phyloP scores from a whole-genome alignment of 2,113 vertebrate species.

The Lanius collurio region DNA sequence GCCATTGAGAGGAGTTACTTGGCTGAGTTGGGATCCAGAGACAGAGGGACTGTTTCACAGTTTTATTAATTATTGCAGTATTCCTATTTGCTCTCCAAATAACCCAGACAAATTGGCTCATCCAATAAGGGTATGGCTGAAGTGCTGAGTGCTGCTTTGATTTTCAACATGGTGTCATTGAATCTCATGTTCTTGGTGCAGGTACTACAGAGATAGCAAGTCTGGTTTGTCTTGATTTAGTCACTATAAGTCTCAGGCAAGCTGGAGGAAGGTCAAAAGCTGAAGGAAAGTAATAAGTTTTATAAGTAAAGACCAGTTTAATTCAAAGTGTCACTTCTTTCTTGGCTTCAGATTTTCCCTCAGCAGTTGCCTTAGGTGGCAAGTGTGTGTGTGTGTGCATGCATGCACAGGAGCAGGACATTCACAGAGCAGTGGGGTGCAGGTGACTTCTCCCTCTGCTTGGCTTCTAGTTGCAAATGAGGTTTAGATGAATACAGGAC shows the following conservation, averaged over 20 bases:
- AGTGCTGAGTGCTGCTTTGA: not conserved
- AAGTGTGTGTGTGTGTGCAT: rapidly evolving
- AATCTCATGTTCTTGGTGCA: not conserved
- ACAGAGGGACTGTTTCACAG: not conserved
- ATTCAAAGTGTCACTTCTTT: not conserved
- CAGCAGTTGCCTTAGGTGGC: not conserved
- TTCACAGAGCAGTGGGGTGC: not conserved
- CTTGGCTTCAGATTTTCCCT: not conserved
- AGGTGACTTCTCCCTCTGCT: not conserved
- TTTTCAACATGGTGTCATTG: not conserved
- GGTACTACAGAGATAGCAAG: not conserved
- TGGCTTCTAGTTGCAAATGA: not conserved
- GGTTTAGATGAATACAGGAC: not conserved
- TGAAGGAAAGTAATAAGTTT: not conserved
- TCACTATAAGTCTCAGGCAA: not conserved
- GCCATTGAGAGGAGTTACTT: not conserved
- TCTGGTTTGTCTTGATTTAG: not conserved
- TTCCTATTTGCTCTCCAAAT: not conserved
- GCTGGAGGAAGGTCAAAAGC: not conserved
- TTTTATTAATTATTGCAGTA: not conserved
- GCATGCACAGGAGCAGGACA: not conserved
- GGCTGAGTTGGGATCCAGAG: not conserved
- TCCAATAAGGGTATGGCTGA: not conserved
- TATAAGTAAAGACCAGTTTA: not conserved
- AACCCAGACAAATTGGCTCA: not conserved